Evolutionary conservation across 2,888 invertebrate species (phyloP), one percentile per base, ranked within the genome.

Genomic region (Hypercompe scribonia): DNA sequence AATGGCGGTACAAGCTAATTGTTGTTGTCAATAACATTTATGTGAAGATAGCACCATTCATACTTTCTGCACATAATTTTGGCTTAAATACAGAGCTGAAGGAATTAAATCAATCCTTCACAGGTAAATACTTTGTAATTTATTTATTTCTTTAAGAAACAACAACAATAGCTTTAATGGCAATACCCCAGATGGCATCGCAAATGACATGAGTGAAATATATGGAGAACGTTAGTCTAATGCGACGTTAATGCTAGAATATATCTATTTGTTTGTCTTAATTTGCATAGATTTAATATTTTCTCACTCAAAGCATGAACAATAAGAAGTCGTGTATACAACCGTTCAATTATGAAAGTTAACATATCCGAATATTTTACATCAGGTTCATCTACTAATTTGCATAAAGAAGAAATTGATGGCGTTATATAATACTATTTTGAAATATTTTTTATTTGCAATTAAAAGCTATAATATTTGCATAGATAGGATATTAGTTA

Each of bases 1-100:
- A 79, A 83, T 84, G 84, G 66, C 77, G 79, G 77, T 77, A 72
- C 78, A 82, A 87, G 86, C 86, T 81, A 84, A 81, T 86, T 84
- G 82, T 84, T 84, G 84, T 81, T 78, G 66, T 61, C 68, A 54
- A 31, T 11, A 39, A 31, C 18, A 58, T 21, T 36, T 36, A 54
- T 66, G 21, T 61, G 54, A 61, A 61, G 18, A 61, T 61, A 61
- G 58, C 58, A 61, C 15, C 15, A 4, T 15, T 28, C 15, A 15
- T 61, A 31, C 61, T 61, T 31, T 61, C 61, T 61, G 28, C 61
- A 61, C 61, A 61, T 61, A 61, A 61, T 15, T 61, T 15, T 15
- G 3, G 3, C 8, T 42, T n/a, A 54, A 10, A 24, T 54, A n/a
- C n/a, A n/a, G 24, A 11, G 3, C n/a, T n/a, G n/a, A n/a, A 54